phyloP scores from a whole-genome alignment of 1,140 invertebrate species.

The Stegodyphus mimosarum region DNA sequence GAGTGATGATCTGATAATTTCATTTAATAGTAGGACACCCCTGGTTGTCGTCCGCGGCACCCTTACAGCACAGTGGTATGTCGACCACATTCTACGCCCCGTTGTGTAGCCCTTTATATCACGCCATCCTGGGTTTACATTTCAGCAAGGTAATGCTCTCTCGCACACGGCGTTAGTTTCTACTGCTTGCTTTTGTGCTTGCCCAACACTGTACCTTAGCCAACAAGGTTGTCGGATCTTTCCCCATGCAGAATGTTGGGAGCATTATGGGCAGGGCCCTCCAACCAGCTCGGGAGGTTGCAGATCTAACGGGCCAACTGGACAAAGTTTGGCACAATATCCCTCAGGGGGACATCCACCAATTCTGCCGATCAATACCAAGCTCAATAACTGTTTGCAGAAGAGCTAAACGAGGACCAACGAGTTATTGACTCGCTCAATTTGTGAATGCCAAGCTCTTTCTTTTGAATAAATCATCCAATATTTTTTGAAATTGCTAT shows the following conservation, averaged over 20 bases:
- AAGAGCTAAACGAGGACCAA: neutral
- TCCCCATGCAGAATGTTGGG: neutral
- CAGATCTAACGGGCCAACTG: neutral
- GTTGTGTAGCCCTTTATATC: neutral
- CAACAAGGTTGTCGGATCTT: neutral
- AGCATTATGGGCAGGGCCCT: neutral
- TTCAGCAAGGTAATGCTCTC: constrained; percentile 5
- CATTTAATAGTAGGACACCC: neutral
- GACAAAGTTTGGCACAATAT: neutral
- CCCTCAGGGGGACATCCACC: neutral
- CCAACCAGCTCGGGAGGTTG: neutral
- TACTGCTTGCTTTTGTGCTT: neutral
- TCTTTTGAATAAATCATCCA: neutral
- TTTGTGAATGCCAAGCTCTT: neutral
- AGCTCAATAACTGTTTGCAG: neutral
- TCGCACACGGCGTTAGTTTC: constrained; percentile 1
- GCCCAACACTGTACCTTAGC: neutral
- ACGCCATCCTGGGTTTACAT: neutral
- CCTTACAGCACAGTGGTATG: neutral
- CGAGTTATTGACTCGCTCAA: neutral
- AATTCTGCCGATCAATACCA: neutral
- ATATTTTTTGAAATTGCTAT: neutral
- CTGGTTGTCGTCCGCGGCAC: constrained; percentile 5
- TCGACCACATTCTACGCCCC: neutral
- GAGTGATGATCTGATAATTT: neutral